Base-by-base conservation (phyloP, 2,888 invertebrate genomes). In the Chymomyza caudatula region DNA sequence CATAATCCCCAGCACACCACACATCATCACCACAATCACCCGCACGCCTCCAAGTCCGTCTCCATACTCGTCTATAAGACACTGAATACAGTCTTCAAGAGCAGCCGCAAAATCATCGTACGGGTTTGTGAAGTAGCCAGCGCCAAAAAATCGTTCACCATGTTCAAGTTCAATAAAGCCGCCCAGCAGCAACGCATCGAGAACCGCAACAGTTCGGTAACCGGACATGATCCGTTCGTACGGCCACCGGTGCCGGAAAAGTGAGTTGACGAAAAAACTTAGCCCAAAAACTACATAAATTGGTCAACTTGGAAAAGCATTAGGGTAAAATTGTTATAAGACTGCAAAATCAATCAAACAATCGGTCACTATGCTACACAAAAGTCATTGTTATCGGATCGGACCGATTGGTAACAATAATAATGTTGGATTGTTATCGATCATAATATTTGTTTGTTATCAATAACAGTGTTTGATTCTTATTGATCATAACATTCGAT, bases 181-280 rank as follows among this genome's bases (percentile, higher is more conserved):
- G 88, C 88, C 20, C 85, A 87, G 63, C 89, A 88, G 77, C 84
- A 88, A 54, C 81, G 89, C 29, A 83, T 89, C 52, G 86, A 88
- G 47, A 80, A 80, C 54, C 95, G 95, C 82, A 94, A 94, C 81
- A 94, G 92, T 71, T 93, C 95, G 90, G 93, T 94, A 2, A 96
- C 95, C 5, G 96, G 96, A 0, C 96, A 96, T 82, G 96, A 96
- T 84, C 92, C 95, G 77, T 96, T 95, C 88, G 95, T 94, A 81
- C 94, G 94, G 86, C 93, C 94, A 65, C 91, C 94, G 0, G 87
- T 88, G 22, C 87, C 89, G 63, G 89, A 90, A 76, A 90, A 92
- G 80, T 90, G 91, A 87, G 91, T 89, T 87, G 20, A 60, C 6
- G 17, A 53, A 13, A 53, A 49, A 52, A 54, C 51, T n/a, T 25